Evolutionary conservation across 2,113 vertebrate genomes (phyloP).

Genomic region (Spea multiplicata): DNA sequence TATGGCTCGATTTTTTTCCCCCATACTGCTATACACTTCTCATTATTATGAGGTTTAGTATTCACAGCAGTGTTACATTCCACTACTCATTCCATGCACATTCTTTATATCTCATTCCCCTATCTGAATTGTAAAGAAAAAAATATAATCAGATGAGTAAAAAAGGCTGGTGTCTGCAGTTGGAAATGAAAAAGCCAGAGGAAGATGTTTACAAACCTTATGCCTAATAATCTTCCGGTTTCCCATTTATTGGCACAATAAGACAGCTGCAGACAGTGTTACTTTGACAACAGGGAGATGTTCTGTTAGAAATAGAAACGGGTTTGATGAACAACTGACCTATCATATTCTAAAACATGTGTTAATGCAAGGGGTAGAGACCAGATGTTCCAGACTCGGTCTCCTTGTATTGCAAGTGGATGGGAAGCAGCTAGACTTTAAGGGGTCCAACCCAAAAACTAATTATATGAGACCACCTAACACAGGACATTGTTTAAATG

Average conservation of each 20-base stretch:
- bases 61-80: slow-evolving; percentile 47
- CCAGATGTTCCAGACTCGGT: neutral
- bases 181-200: slow-evolving; percentile 24
- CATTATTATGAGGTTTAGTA: slow-evolving; percentile 44
- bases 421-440: neutral
- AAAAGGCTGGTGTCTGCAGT: slow-evolving; percentile 42
- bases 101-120: slow-evolving; percentile 38
- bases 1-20: slow-evolving; percentile 49
- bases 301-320: neutral
- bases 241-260: slow-evolving; percentile 43
- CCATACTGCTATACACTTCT: slow-evolving; percentile 43
- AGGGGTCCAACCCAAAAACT: no score
- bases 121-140: slow-evolving; percentile 43
- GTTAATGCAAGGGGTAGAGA: slow-evolving; percentile 28
- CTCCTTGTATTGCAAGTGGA: neutral
- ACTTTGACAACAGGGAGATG: slow-evolving; percentile 35
- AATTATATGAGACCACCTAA: no score
- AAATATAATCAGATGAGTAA: slow-evolving; percentile 45
- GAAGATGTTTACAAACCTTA: slow-evolving; percentile 37
- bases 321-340: slow-evolving; percentile 13
- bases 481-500: no score
- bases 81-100: slow-evolving; percentile 47
- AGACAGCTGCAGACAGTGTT: slow-evolving; percentile 12
- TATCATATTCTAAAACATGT: neutral
- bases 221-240: slow-evolving; percentile 36